Base-by-base conservation (phyloP, 2,888 invertebrate genomes). In the Camponotus fellah region DNA sequence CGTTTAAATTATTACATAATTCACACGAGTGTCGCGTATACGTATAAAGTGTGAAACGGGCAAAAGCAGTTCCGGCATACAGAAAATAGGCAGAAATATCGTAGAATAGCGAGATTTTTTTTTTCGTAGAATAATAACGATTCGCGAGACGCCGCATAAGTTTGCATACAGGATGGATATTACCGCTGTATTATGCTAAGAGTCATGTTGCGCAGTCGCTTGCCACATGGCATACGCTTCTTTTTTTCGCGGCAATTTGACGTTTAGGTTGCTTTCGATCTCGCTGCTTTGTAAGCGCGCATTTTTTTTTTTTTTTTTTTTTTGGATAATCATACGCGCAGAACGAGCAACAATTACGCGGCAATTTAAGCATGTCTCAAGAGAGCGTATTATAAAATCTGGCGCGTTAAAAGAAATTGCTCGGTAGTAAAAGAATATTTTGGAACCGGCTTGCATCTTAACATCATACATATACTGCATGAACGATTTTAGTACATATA, bases 311-410 rank as follows among this genome's bases (percentile, higher is more conserved):
- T n/a, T n/a, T 26, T 8, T 49, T n/a, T n/a, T 49, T 46, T 17
- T 21, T 60, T 17, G 21, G 77, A 71, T 79, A 79, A 79, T 79
- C 58, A 72, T 34, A 46, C 77, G 77, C 69, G 3, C 72, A 40
- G 71, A 79, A 79, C 60, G 74, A 79, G 74, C 79, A 34, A 79
- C 74, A 72, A 72, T 79, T 79, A 79, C 74, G 72, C 17, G 74
- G 72, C 72, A 60, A 72, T 79, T 72, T 79, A 72, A 60, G 68
- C 77, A 71, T 21, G 43, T 79, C 72, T 58, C 43, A 43, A 60
- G 58, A 34, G 60, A 72, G 74, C 32, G 34, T 79, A 72, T 72
- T 79, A 46, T 79, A 79, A 72, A 71, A 79, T 71, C 77, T 34
- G 77, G 72, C 32, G 77, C 34, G 71, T 79, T 72, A 58, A 79